Conservation (phyloP, 2,888 invertebrate species). For the Apamea sordens region DNA sequence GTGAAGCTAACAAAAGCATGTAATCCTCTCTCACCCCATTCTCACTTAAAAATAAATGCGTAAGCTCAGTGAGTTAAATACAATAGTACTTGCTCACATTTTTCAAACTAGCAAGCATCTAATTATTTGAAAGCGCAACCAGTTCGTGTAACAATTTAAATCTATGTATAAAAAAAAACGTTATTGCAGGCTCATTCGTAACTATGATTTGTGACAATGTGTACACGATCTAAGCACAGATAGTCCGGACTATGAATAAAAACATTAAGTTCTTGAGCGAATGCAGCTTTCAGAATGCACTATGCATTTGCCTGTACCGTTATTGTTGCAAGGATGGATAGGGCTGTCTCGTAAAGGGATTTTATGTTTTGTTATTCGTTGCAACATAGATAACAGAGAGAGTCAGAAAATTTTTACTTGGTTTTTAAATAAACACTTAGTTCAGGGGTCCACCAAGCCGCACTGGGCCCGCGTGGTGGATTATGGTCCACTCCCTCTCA, state of each 20-base stretch:
- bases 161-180: constrained; percentile 49
- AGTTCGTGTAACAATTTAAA: constrained; percentile 38
- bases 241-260: constrained; percentile 49
- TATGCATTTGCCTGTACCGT: constrained; percentile 53
- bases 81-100: constrained; percentile 9
- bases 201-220: constrained; percentile 49
- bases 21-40: neutral
- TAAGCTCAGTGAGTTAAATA: constrained; percentile 3
- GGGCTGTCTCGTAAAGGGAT: constrained; percentile 26
- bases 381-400: neutral
- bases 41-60: constrained; percentile 12
- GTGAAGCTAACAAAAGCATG: neutral
- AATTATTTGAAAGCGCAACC: constrained; percentile 49
- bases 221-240: constrained; percentile 19
- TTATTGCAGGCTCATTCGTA: constrained; percentile 12
- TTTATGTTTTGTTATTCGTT: neutral
- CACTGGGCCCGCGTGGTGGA: too few species aligned
- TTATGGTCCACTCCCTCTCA: too few species aligned
- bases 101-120: constrained; percentile 6
- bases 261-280: constrained; percentile 28
- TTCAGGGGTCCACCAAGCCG: neutral
- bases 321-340: constrained; percentile 36
- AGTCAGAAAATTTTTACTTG: neutral
- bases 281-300: constrained; percentile 54
- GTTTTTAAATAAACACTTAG: neutral